These are phyloP conservation scores for Macrotis lagotis DNA, from an alignment of 2,113 vertebrate genomes.

Conservation along the genomic window DNA sequence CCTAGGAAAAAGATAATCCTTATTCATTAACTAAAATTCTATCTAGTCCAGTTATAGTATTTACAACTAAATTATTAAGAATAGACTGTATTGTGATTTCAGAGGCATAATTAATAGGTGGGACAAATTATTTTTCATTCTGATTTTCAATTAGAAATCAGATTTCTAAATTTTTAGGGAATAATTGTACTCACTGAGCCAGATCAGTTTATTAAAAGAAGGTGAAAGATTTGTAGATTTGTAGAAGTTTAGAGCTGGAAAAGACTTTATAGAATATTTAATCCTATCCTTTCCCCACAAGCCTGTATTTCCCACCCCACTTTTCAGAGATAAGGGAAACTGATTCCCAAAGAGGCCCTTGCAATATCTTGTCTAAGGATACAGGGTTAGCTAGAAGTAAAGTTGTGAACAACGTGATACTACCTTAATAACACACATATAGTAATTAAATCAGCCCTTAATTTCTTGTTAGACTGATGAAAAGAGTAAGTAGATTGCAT, in stretches of 20 bases:
- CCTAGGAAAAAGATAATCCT: slow-evolving; percentile 10
- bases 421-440: background rate
- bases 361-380: background rate
- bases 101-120: slow-evolving; percentile 25
- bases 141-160: slow-evolving; percentile 53
- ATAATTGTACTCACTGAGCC: slow-evolving; percentile 36
- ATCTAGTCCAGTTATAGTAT: slow-evolving; percentile 22
- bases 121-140: slow-evolving; percentile 41
- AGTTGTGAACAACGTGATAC: background rate
- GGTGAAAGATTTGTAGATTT: slow-evolving; percentile 14
- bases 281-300: background rate
- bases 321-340: background rate
- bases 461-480: background rate
- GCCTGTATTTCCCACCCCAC: background rate
- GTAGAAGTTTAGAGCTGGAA: slow-evolving; percentile 45
- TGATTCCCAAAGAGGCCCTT: background rate
- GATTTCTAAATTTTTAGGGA: slow-evolving; percentile 42
- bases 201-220: slow-evolving; percentile 35
- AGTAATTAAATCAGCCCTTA: background rate
- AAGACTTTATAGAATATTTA: slow-evolving; percentile 1
- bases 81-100: slow-evolving; percentile 37
- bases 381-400: background rate
- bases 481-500: background rate
- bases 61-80: slow-evolving; percentile 50
- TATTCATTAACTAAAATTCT: slow-evolving; percentile 45